These are phyloP conservation scores for Spisula solida DNA, from an alignment of 2,888 invertebrate genomes.

Conservation along the genomic window DNA sequence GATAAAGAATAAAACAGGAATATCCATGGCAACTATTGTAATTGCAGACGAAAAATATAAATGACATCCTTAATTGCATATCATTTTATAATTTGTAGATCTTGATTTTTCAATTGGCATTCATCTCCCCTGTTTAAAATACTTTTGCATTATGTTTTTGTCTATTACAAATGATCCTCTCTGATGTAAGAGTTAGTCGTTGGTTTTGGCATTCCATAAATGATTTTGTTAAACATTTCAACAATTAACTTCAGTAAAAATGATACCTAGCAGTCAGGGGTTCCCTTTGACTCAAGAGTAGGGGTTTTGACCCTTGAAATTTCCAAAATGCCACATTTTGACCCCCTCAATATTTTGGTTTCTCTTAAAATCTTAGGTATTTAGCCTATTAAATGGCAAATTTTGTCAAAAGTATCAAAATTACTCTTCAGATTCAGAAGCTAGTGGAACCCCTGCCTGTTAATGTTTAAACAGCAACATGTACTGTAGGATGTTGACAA, in stretches of 20 bases:
- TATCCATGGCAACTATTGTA: constrained; percentile 19
- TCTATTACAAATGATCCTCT: not conserved
- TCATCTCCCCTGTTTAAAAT: constrained; percentile 7
- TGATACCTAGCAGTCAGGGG: no score
- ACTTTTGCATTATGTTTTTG: not conserved
- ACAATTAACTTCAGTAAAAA: not conserved
- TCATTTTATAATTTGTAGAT: not conserved
- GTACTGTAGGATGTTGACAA: not conserved
- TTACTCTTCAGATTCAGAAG: no score
- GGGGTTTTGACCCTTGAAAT: no score
- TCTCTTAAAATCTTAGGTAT: no score
- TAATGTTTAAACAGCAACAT: not conserved
- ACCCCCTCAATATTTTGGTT: no score
- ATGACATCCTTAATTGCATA: constrained; percentile 11
- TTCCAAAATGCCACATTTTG: no score
- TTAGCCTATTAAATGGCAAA: no score
- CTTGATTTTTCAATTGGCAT: not conserved
- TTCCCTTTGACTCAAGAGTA: no score
- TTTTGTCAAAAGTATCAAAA: no score
- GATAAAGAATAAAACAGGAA: constrained; percentile 20
- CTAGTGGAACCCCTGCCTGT: no score
- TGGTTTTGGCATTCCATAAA: not conserved
- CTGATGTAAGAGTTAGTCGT: not conserved
- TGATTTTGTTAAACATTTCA: not conserved
- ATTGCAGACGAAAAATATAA: constrained; percentile 17